A percentile compares a stretch with the other conserved stretches of the same genome.
phyloP scores from a whole-genome alignment of 2,888 invertebrate species.

The Dastarcus helophoroides region DNA sequence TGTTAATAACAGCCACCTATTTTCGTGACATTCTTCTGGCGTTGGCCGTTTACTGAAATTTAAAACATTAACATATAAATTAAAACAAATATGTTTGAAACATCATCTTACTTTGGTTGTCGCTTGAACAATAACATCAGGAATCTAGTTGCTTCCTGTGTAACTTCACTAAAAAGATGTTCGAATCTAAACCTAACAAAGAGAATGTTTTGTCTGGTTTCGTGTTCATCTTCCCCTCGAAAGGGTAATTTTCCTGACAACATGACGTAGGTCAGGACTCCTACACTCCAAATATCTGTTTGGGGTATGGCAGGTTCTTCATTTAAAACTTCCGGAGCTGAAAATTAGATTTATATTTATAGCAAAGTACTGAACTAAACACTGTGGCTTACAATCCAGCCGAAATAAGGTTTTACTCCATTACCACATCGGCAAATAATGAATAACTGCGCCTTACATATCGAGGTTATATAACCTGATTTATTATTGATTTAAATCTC shows the following conservation, averaged over 20 bases:
- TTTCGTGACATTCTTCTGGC: conserved; percentile 89
- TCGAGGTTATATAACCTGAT: too few species aligned
- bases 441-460: too few species aligned
- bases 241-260: conserved; percentile 90
- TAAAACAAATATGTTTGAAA: background rate
- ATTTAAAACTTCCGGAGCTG: conserved; percentile 80
- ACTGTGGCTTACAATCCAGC: too few species aligned
- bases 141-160: conserved; percentile 87
- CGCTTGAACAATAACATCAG: conserved; percentile 93
- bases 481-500: too few species aligned
- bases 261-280: conserved; percentile 82
- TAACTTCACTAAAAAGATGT: conserved; percentile 86
- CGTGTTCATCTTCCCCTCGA: conserved; percentile 66
- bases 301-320: conserved; percentile 82
- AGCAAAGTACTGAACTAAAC: too few species aligned
- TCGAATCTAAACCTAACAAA: conserved; percentile 90
- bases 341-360: too few species aligned
- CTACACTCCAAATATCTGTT: conserved; percentile 94
- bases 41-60: conserved; percentile 86
- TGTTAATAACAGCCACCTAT: conserved; percentile 87
- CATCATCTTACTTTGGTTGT: conserved; percentile 63
- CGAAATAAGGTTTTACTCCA: too few species aligned
- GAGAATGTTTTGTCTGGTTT: conserved; percentile 83
- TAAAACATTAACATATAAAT: too few species aligned
- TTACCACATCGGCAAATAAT: too few species aligned